A percentile compares a stretch with the other conserved stretches of the same genome.
phyloP scores from a whole-genome alignment of 35 echinoderm and acorn worm species.

The Patiria miniata region DNA sequence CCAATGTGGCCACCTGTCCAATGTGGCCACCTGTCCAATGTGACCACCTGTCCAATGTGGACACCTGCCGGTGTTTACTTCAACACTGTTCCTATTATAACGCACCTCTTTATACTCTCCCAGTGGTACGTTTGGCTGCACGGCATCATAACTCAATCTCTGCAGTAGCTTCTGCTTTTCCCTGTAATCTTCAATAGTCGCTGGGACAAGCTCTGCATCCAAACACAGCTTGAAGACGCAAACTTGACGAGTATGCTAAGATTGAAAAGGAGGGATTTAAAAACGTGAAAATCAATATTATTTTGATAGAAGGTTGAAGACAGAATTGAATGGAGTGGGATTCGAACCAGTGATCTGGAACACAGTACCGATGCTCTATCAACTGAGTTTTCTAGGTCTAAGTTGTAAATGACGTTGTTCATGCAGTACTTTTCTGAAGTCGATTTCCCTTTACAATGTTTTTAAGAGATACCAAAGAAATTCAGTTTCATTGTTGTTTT shows the following conservation, averaged over 20 bases:
- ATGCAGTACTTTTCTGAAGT: too few species aligned
- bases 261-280: too few species aligned
- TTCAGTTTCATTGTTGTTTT: too few species aligned
- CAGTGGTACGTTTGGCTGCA: conserved; percentile 58
- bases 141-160: conserved; percentile 54
- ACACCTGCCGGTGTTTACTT: neutral
- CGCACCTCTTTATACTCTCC: conserved; percentile 61
- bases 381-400: too few species aligned
- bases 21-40: too few species aligned
- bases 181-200: conserved; percentile 68
- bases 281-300: too few species aligned
- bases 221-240: conserved; percentile 71
- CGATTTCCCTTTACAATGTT: too few species aligned
- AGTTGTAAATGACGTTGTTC: too few species aligned
- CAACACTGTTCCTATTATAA: neutral
- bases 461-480: too few species aligned
- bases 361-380: too few species aligned
- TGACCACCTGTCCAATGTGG: neutral
- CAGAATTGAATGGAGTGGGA: neutral
- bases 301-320: too few species aligned
- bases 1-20: too few species aligned
- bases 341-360: neutral
- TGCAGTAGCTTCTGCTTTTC: conserved; percentile 86
- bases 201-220: conserved; percentile 73
- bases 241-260: conserved; percentile 47